A percentile compares a stretch with the other conserved stretches of the same genome.
Evolutionary conservation across 35 echinoderm and acorn worm species (phyloP).

Genomic region (Apostichopus parvimensis): DNA sequence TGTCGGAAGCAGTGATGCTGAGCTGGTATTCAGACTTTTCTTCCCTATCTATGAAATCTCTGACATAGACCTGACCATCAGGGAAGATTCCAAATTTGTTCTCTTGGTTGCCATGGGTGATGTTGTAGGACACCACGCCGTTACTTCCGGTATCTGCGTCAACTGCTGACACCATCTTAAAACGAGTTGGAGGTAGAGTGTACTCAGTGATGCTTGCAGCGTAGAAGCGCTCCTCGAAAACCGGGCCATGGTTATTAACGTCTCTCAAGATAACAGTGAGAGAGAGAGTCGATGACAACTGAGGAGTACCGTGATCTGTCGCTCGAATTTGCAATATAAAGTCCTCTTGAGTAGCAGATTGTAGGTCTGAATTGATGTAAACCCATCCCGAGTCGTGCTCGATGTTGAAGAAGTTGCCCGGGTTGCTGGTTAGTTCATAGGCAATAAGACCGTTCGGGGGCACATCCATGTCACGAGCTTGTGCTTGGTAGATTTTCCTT

Average conservation of each 20-base stretch:
- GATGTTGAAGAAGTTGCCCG: slow-evolving; percentile 71
- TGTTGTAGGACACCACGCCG: slow-evolving; percentile 78
- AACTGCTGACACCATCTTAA: slow-evolving; percentile 64
- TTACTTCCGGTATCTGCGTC: slow-evolving; percentile 90
- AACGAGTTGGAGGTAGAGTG: slow-evolving; percentile 61
- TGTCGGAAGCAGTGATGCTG: slow-evolving; percentile 71
- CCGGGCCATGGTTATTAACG: slow-evolving; percentile 92
- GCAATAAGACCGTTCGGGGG: slow-evolving; percentile 82
- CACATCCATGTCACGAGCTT: slow-evolving; percentile 75
- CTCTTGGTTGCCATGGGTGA: slow-evolving; percentile 70
- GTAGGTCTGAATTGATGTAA: slow-evolving; percentile 69
- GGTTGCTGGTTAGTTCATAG: slow-evolving; percentile 76
- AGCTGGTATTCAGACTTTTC: slow-evolving; percentile 61
- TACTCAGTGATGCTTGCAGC: slow-evolving; percentile 69
- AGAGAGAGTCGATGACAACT: slow-evolving; percentile 66
- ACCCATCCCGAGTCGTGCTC: slow-evolving; percentile 79
- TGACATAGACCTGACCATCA: slow-evolving; percentile 89
- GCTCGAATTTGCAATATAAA: slow-evolving; percentile 74
- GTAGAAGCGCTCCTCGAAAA: slow-evolving; percentile 63
- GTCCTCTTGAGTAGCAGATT: slow-evolving; percentile 34
- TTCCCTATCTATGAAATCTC: slow-evolving; percentile 78
- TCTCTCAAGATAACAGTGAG: slow-evolving; percentile 73
- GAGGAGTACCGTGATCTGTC: slow-evolving; percentile 89
- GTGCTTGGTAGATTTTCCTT: slow-evolving; percentile 66
- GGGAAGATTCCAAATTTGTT: slow-evolving; percentile 98